Evolutionary conservation across 2,888 invertebrate species (phyloP).

Genomic region (Pyrgus malvae): DNA sequence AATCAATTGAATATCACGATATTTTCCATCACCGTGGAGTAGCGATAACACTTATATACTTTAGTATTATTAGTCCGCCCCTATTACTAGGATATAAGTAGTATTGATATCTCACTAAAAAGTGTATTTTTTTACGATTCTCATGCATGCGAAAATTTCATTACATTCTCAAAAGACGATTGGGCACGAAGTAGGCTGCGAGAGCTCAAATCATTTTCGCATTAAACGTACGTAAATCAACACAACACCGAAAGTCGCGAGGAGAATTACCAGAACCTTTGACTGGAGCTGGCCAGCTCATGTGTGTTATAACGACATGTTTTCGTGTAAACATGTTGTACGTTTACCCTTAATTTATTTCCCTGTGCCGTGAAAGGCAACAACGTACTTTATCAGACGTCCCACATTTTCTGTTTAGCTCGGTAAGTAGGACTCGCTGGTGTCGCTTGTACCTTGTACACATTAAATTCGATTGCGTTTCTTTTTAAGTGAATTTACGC

Average conservation of each 20-base stretch:
- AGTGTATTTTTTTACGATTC: no score
- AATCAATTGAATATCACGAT: no score
- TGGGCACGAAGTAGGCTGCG: not conserved
- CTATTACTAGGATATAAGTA: no score
- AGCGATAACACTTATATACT: no score
- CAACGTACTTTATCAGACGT: slow-evolving; percentile 14
- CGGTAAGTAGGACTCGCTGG: not conserved
- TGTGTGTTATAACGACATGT: slow-evolving; percentile 18
- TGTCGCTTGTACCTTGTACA: not conserved
- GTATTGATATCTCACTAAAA: no score
- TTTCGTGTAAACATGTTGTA: slow-evolving; percentile 21
- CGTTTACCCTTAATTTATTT: slow-evolving; percentile 17
- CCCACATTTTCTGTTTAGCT: slow-evolving; percentile 6
- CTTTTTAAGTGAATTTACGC: no score
- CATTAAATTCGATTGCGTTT: no score
- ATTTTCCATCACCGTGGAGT: no score
- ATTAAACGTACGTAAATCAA: slow-evolving; percentile 22
- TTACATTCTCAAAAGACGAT: not conserved
- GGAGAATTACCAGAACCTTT: slow-evolving; percentile 23
- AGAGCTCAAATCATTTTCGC: slow-evolving; percentile 2
- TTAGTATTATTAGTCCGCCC: no score
- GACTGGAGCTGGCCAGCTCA: slow-evolving; percentile 11
- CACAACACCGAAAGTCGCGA: slow-evolving; percentile 14
- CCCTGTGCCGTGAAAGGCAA: slow-evolving; percentile 12
- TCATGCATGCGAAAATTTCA: no score